Conservation (phyloP, 2,113 vertebrate species). For the Labrus mixtus region DNA sequence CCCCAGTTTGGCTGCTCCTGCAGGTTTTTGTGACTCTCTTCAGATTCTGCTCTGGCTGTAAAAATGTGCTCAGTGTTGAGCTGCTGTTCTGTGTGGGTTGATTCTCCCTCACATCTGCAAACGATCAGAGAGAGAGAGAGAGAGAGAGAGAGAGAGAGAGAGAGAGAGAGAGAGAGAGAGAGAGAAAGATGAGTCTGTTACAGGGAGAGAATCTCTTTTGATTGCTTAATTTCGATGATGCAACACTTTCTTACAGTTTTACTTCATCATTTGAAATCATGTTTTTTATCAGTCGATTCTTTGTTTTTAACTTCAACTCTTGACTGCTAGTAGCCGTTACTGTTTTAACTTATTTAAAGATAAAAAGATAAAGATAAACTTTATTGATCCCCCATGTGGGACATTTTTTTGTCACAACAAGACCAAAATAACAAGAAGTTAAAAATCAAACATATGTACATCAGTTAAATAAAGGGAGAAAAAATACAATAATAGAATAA, state of each 20-base stretch:
- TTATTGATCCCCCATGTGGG: too few relatives aligned
- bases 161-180: background rate
- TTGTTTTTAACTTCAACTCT: background rate
- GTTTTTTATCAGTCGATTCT: background rate
- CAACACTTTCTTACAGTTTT: background rate
- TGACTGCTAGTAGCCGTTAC: too few relatives aligned
- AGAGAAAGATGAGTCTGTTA: slow-evolving; percentile 1
- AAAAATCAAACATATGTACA: too few relatives aligned
- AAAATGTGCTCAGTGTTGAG: slow-evolving; percentile 57
- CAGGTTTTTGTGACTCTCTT: slow-evolving; percentile 30
- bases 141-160: background rate
- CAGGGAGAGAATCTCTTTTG: background rate
- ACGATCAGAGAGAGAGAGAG: slow-evolving; percentile 44
- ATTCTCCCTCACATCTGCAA: slow-evolving; percentile 63
- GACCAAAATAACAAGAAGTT: too few relatives aligned
- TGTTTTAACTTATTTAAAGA: too few relatives aligned
- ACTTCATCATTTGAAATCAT: background rate
- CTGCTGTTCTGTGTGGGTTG: slow-evolving; percentile 6
- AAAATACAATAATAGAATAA: too few relatives aligned
- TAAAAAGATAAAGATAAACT: too few relatives aligned
- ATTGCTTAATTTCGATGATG: background rate
- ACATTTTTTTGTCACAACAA: too few relatives aligned
- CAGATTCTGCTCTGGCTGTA: slow-evolving; percentile 36
- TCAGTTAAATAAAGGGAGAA: too few relatives aligned
- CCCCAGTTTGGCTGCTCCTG: slow-evolving; percentile 50